Conservation (phyloP, 37 sponge, comb jelly and placozoan species). For the Geodia barretti region DNA sequence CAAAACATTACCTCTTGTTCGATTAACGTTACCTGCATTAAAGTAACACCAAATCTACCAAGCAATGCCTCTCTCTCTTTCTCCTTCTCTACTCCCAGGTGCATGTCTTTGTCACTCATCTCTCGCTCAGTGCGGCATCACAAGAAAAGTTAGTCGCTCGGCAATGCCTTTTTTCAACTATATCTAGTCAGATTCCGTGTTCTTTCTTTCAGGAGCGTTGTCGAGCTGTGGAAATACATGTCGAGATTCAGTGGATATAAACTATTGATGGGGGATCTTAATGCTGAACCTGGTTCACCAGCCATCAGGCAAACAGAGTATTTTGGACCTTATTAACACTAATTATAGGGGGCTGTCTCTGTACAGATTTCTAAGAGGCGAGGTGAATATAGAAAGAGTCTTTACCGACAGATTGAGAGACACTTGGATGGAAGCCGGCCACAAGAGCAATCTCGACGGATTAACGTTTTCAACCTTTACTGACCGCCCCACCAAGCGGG, state of each 20-base stretch:
- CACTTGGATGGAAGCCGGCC: constrained; percentile 33
- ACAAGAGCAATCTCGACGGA: constrained; percentile 25
- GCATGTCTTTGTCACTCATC: constrained; percentile 80
- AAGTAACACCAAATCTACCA: too few species aligned
- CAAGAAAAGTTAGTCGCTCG: constrained; percentile 38
- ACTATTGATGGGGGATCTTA: constrained; percentile 83
- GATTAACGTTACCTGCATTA: too few species aligned
- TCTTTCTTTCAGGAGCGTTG: constrained; percentile 42
- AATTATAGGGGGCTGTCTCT: background rate
- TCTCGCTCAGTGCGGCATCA: constrained; percentile 62
- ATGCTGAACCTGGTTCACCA: constrained; percentile 64
- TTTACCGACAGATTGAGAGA: constrained; percentile 29
- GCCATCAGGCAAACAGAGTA: constrained; percentile 30
- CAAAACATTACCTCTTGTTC: too few species aligned
- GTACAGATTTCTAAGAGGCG: constrained; percentile 59
- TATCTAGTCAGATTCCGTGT: background rate
- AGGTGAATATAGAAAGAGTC: constrained; percentile 27
- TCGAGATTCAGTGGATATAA: constrained; percentile 22
- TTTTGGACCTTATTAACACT: background rate
- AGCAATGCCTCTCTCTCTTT: too few species aligned
- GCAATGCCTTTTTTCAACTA: background rate
- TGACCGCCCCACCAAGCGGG: constrained; percentile 33
- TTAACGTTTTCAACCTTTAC: constrained; percentile 61
- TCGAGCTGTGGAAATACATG: constrained; percentile 57
- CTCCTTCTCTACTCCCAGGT: constrained; percentile 39